phyloP scores from a whole-genome alignment of 2,113 vertebrate genomes.

The Gymnobelideus leadbeateri region DNA sequence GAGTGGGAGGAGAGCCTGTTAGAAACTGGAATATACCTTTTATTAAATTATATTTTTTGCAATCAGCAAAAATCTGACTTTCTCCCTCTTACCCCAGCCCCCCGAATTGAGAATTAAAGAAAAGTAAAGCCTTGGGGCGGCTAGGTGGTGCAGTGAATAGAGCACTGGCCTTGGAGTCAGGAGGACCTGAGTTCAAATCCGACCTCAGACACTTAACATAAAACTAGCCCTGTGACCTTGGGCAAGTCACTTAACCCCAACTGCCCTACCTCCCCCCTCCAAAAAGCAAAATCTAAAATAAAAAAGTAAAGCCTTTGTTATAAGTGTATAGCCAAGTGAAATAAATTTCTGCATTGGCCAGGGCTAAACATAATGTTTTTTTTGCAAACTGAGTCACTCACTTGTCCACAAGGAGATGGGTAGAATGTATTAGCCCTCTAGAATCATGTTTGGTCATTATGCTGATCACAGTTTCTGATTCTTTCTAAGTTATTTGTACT shows the following conservation, averaged over 20 bases:
- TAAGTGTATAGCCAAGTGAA: background rate
- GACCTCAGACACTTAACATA: too few species aligned
- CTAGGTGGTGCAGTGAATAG: too few species aligned
- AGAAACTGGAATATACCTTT: background rate
- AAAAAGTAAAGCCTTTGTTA: background rate
- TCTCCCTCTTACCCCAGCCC: background rate
- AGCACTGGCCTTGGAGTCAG: too few species aligned
- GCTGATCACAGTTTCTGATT: background rate
- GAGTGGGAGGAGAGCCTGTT: background rate
- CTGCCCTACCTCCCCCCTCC: too few species aligned
- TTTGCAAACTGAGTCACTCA: background rate
- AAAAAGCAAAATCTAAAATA: background rate
- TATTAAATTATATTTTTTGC: background rate
- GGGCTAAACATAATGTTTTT: background rate
- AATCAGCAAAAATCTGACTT: background rate
- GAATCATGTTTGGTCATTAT: background rate
- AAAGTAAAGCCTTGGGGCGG: background rate
- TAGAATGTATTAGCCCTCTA: background rate
- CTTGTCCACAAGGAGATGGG: background rate
- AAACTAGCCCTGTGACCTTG: too few species aligned
- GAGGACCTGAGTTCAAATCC: too few species aligned
- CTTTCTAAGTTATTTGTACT: background rate
- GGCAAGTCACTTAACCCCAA: too few species aligned
- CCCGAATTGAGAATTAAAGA: background rate
- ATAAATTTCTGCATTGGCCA: background rate